Conservation (phyloP, 2,797 vertebrate genomes). For the Pipistrellus pipistrellus region DNA sequence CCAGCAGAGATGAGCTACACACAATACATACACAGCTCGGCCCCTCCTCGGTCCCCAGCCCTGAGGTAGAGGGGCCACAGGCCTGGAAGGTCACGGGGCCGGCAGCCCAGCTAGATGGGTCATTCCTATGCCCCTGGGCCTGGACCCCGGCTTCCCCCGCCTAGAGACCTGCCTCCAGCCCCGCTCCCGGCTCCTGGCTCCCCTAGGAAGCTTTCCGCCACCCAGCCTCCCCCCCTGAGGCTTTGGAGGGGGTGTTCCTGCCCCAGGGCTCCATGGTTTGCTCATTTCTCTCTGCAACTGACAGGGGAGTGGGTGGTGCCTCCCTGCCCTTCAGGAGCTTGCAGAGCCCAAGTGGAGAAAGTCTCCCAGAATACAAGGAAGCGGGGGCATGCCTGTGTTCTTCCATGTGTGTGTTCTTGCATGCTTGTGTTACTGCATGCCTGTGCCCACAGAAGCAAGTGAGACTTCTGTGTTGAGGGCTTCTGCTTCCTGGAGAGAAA, state of each 20-base stretch:
- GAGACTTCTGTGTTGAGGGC: not conserved
- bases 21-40: not conserved
- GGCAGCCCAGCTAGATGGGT: not conserved
- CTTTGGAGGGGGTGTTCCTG: not conserved
- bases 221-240: not conserved
- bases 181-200: not conserved
- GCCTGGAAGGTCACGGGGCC: not conserved
- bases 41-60: not conserved
- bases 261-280: not conserved
- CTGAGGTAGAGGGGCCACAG: not conserved
- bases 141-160: not conserved
- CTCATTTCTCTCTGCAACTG: not conserved
- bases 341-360: constrained; percentile 7
- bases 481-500: not conserved
- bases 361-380: not conserved
- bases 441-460: not conserved
- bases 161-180: not conserved
- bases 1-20: not conserved
- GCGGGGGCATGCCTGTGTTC: not conserved
- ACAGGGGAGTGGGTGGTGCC: not conserved
- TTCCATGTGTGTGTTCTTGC: not conserved
- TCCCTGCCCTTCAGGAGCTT: not conserved
- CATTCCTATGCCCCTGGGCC: not conserved
- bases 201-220: not conserved
- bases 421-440: not conserved